Conservation (phyloP, 2,888 invertebrate genomes). For the Melipona beecheii region DNA sequence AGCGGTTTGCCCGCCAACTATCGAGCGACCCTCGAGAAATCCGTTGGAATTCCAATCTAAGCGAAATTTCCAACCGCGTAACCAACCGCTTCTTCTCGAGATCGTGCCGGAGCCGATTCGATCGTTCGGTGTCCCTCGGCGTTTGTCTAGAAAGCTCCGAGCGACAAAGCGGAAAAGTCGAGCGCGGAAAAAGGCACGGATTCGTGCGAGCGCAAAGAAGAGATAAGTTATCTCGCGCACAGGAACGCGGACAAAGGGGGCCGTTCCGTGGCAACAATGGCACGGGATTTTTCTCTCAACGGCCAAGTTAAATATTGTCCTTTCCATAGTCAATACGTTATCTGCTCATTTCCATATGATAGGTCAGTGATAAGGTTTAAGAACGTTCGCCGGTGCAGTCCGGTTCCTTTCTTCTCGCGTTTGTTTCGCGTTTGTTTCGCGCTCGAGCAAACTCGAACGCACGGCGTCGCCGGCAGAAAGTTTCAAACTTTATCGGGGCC, state of each 20-base stretch:
- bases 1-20: constrained; percentile 37
- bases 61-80: background rate
- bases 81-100: background rate
- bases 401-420: constrained; percentile 65
- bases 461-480: constrained; percentile 62
- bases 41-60: background rate
- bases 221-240: constrained; percentile 49
- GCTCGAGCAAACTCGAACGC: constrained; percentile 59
- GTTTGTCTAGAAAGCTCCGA: background rate
- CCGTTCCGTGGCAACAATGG: constrained; percentile 49
- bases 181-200: background rate
- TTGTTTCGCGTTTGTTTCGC: constrained; percentile 62
- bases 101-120: background rate
- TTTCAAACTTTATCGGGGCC: constrained; percentile 62
- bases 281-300: background rate
- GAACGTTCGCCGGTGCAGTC: constrained; percentile 51
- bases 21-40: constrained; percentile 45
- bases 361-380: constrained; percentile 57
- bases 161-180: background rate
- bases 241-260: constrained; percentile 50
- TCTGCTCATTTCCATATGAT: constrained; percentile 61
- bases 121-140: background rate
- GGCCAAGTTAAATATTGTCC: constrained; percentile 53
- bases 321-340: constrained; percentile 53
- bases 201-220: constrained; percentile 31